These are phyloP conservation scores for Brachionus sp. DNA, from an alignment of 1,140 invertebrate species.

Conservation along the genomic window DNA sequence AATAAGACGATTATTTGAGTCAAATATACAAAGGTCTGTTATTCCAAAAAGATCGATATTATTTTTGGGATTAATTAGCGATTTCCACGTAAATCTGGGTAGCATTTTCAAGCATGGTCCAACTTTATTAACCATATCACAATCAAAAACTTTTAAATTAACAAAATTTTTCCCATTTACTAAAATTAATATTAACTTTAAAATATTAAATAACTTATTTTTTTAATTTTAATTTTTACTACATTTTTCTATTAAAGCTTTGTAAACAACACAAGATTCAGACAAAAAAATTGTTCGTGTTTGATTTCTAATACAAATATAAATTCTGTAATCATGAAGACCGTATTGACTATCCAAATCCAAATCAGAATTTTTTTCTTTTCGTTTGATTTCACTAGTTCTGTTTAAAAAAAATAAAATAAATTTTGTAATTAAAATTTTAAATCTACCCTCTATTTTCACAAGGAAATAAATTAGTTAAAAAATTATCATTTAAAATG, in stretches of 20 bases:
- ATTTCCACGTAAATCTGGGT: slow-evolving; percentile 34
- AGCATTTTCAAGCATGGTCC: slow-evolving; percentile 30
- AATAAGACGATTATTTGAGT: slow-evolving; percentile 4
- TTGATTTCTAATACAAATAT: slow-evolving; percentile 16
- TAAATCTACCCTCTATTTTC: neutral
- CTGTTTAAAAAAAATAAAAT: neutral
- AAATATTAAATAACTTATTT: too few relatives aligned
- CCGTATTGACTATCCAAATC: neutral
- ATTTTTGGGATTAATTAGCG: slow-evolving; percentile 2
- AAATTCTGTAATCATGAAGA: slow-evolving; percentile 14
- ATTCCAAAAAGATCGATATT: slow-evolving; percentile 11
- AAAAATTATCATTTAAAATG: neutral
- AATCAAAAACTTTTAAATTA: neutral
- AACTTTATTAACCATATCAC: slow-evolving; percentile 4
- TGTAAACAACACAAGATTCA: neutral
- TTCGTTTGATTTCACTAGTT: neutral
- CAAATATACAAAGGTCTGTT: slow-evolving; percentile 11
- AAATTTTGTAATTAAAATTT: neutral
- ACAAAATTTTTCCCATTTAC: neutral
- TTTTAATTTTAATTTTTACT: neutral
- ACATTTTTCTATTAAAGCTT: slow-evolving; percentile 7
- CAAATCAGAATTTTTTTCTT: neutral
- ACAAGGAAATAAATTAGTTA: neutral
- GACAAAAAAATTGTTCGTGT: slow-evolving; percentile 10
- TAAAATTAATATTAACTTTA: neutral